phyloP scores from a whole-genome alignment of 2,888 invertebrate species.

The Erebia aethiops region DNA sequence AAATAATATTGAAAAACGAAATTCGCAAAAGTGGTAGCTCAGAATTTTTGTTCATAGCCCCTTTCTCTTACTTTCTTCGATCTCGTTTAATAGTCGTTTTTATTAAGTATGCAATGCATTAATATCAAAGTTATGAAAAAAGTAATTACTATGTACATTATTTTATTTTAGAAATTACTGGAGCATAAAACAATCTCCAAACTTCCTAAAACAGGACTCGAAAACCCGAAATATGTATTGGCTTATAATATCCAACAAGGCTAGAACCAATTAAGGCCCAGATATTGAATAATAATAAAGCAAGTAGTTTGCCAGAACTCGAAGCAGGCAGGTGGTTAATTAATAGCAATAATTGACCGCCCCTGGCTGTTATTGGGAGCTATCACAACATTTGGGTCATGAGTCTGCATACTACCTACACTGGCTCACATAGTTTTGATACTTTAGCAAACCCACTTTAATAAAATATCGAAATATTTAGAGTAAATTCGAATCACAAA shows the following conservation, averaged over 20 bases:
- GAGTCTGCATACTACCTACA: constrained; percentile 57
- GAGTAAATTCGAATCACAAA: no score
- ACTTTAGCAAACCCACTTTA: constrained; percentile 33
- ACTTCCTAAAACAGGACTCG: neutral
- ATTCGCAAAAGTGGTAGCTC: no score
- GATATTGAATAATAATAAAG: constrained; percentile 33
- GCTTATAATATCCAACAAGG: constrained; percentile 13
- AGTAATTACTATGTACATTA: no score
- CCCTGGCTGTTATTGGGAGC: constrained; percentile 75
- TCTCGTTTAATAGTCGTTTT: no score
- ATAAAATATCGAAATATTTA: no score
- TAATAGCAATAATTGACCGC: constrained; percentile 64
- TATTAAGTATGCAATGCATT: no score
- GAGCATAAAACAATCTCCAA: neutral
- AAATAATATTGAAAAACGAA: no score
- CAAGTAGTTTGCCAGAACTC: constrained; percentile 28
- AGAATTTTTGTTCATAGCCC: no score
- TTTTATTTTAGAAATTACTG: neutral
- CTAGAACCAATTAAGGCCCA: constrained; percentile 29
- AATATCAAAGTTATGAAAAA: no score
- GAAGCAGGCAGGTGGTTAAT: constrained; percentile 47
- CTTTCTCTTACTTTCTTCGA: no score
- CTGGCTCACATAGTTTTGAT: constrained; percentile 43
- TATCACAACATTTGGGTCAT: constrained; percentile 75
- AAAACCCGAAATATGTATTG: constrained; percentile 10